Conservation (phyloP, 2,888 invertebrate species). For the Oscheius sp. region DNA sequence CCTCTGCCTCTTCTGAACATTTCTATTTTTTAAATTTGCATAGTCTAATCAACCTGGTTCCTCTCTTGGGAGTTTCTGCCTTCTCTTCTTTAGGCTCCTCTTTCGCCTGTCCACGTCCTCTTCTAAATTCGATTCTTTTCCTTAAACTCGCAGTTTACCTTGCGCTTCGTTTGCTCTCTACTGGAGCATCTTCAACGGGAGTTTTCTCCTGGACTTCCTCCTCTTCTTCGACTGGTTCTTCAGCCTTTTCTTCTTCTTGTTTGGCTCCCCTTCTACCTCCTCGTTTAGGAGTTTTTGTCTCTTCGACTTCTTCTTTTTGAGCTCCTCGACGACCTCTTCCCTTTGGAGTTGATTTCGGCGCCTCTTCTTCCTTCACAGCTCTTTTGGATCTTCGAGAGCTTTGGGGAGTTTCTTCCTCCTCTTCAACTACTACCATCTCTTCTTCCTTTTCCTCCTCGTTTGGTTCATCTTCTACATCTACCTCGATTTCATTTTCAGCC, state of each 20-base stretch:
- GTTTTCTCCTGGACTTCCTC: neutral
- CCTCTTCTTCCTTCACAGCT: neutral
- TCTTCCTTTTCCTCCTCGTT: slow-evolving; percentile 26
- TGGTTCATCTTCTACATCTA: slow-evolving; percentile 2
- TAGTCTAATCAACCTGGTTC: neutral
- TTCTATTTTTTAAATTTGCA: neutral
- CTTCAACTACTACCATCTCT: neutral
- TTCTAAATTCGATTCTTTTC: neutral
- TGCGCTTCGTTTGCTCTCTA: neutral
- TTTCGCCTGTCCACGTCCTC: neutral
- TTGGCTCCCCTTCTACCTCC: slow-evolving; percentile 4
- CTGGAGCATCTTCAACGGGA: too few relatives aligned
- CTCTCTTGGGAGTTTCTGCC: slow-evolving; percentile 13
- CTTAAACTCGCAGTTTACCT: too few relatives aligned
- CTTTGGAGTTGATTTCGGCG: slow-evolving; percentile 11
- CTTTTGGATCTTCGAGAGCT: neutral
- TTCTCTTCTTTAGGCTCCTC: slow-evolving; percentile 24
- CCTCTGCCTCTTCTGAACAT: neutral
- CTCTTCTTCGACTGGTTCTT: slow-evolving; percentile 1
- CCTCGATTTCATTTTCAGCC: neutral
- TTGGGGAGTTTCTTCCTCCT: neutral
- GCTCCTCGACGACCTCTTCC: slow-evolving; percentile 23
- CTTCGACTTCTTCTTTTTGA: slow-evolving; percentile 15
- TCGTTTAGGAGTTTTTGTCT: neutral
- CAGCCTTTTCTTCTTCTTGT: neutral